phyloP scores from a whole-genome alignment of 2,888 invertebrate genomes.

The Eristalis arbustorum region DNA sequence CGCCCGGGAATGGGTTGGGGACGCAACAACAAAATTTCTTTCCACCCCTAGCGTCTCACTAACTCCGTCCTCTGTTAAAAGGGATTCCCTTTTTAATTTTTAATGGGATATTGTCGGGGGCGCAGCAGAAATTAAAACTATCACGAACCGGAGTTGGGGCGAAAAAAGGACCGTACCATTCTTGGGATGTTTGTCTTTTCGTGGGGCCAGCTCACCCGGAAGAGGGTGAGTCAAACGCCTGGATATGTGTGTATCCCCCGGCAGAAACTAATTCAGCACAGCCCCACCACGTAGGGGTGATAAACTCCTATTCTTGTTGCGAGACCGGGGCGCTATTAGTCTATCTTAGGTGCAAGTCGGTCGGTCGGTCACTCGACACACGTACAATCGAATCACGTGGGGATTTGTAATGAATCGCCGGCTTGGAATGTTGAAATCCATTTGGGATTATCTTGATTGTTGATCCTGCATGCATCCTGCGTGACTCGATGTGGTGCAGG shows the following conservation, averaged over 20 bases:
- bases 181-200: neutral
- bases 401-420: neutral
- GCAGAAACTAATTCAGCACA: neutral
- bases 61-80: conserved; percentile 11
- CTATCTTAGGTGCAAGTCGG: neutral
- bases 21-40: neutral
- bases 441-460: neutral
- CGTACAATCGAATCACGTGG: neutral
- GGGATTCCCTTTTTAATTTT: conserved; percentile 8
- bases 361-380: neutral
- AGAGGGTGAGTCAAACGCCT: neutral
- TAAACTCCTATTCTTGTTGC: neutral
- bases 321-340: neutral
- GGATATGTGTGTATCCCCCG: neutral
- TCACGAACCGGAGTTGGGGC: neutral
- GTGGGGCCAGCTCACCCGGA: too few species aligned
- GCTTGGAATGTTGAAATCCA: neutral
- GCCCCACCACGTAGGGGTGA: neutral
- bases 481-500: neutral
- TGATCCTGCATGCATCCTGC: neutral
- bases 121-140: neutral
- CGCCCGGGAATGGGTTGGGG: neutral
- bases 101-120: neutral
- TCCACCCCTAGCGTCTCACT: neutral
- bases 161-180: neutral